Percentiles rank a stretch among this genome's conserved stretches.
These are phyloP conservation scores for Rhinogobius similis DNA, from an alignment of 2,113 vertebrate genomes.

Conservation along the genomic window DNA sequence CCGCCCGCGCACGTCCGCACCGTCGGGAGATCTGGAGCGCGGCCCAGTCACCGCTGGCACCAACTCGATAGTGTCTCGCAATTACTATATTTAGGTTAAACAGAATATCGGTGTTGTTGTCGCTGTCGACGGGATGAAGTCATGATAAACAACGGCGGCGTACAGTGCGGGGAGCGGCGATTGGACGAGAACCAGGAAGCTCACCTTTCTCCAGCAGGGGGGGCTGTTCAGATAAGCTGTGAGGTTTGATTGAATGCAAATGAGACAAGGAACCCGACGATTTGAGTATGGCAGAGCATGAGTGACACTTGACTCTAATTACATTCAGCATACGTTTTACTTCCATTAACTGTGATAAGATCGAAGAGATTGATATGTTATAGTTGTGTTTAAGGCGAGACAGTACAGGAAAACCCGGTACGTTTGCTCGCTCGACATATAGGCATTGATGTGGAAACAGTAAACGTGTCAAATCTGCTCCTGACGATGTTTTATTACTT, in stretches of 20 bases:
- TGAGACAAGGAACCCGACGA: background rate
- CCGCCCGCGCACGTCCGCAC: background rate
- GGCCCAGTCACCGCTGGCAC: background rate
- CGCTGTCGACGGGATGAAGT: background rate
- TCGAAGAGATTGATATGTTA: background rate
- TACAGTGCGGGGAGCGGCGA: background rate
- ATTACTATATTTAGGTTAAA: conserved; percentile 9
- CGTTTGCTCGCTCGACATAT: no score
- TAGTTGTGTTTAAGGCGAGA: background rate
- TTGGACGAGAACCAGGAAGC: background rate
- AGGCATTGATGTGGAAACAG: no score
- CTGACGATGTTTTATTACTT: no score
- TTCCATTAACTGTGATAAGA: background rate
- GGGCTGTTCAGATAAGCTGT: background rate
- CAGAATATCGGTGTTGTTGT: background rate
- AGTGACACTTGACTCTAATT: background rate
- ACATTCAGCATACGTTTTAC: background rate
- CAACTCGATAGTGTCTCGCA: background rate
- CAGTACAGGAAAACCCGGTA: no score
- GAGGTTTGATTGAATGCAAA: no score
- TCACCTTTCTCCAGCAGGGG: background rate
- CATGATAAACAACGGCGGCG: background rate
- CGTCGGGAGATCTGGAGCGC: background rate
- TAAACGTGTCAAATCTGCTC: no score
- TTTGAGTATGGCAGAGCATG: background rate